phyloP scores from a whole-genome alignment of 1,140 invertebrate species.

The Apocrypta bakeri region DNA sequence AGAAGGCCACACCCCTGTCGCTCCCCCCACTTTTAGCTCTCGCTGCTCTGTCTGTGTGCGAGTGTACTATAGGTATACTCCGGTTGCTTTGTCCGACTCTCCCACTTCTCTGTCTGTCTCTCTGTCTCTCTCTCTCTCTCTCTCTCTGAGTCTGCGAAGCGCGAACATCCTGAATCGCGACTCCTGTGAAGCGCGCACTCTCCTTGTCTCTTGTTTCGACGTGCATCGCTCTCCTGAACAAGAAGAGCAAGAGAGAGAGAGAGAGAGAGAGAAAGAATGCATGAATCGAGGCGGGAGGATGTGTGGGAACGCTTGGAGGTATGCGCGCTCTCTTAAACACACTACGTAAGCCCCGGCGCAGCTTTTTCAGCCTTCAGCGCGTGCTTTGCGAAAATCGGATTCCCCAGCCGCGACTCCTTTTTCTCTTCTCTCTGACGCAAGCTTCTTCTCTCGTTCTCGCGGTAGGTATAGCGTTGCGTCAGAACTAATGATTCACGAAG shows the following conservation, averaged over 20 bases:
- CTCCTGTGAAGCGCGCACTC: not conserved
- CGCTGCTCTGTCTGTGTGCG: conserved; percentile 16
- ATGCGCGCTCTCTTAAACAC: conserved; percentile 65
- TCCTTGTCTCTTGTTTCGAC: not conserved
- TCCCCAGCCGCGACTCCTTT: conserved; percentile 14
- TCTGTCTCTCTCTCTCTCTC: conserved; percentile 50
- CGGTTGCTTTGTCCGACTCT: conserved; percentile 52
- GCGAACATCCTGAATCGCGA: not conserved
- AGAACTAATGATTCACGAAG: not conserved
- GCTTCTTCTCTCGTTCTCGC: not conserved
- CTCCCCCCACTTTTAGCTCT: conserved; percentile 17
- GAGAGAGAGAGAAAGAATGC: conserved; percentile 59
- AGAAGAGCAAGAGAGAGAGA: conserved; percentile 20
- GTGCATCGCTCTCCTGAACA: not conserved
- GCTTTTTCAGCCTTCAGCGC: not conserved
- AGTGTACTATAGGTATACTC: too few relatives aligned
- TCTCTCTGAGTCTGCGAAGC: conserved; percentile 34
- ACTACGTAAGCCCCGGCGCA: conserved; percentile 49
- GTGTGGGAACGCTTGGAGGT: conserved; percentile 66
- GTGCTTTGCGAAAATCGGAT: conserved; percentile 34
- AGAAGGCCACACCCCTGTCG: conserved; percentile 46
- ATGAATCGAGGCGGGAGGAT: conserved; percentile 62
- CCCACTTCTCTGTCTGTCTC: conserved; percentile 48
- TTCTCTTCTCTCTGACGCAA: not conserved
- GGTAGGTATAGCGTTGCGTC: not conserved